phyloP scores from a whole-genome alignment of 2,888 invertebrate genomes.

The Lomographa bimaculata region DNA sequence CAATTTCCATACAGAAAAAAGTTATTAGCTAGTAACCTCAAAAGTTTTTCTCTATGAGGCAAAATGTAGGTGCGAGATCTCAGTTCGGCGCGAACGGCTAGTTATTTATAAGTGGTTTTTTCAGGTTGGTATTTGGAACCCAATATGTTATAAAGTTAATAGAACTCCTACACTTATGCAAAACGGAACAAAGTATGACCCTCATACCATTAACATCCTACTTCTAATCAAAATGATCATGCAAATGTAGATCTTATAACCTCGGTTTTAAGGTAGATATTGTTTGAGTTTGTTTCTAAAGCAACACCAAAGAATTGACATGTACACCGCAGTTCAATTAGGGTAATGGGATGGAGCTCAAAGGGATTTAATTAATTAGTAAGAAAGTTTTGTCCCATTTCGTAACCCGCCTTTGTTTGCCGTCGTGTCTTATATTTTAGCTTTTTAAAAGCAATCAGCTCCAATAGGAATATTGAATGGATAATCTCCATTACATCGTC shows the following conservation, averaged over 20 bases:
- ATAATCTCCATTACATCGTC: too few species aligned
- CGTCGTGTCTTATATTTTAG: slow-evolving; percentile 58
- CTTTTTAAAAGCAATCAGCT: slow-evolving; percentile 44
- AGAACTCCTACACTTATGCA: slow-evolving; percentile 61
- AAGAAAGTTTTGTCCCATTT: slow-evolving; percentile 79
- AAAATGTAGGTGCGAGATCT: too few species aligned
- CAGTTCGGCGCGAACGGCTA: too few species aligned
- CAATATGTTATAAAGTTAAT: slow-evolving; percentile 16
- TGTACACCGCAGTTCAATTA: slow-evolving; percentile 83
- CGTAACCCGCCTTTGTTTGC: slow-evolving; percentile 74
- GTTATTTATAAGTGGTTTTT: too few species aligned
- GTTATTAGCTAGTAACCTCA: too few species aligned
- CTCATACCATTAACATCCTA: slow-evolving; percentile 65
- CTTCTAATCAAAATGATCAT: slow-evolving; percentile 2
- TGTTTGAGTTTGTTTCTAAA: slow-evolving; percentile 28
- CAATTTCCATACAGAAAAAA: too few species aligned
- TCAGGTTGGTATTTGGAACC: slow-evolving; percentile 2
- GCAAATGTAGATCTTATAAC: slow-evolving; percentile 31
- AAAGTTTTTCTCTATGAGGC: too few species aligned
- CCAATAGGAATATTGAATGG: too few species aligned
- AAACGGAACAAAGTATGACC: slow-evolving; percentile 70
- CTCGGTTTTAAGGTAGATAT: slow-evolving; percentile 35
- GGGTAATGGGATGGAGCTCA: slow-evolving; percentile 80
- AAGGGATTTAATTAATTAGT: slow-evolving; percentile 83
- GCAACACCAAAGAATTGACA: slow-evolving; percentile 77